Conservation (phyloP, 2,797 vertebrate genomes). For the Cyclopterus lumpus region DNA sequence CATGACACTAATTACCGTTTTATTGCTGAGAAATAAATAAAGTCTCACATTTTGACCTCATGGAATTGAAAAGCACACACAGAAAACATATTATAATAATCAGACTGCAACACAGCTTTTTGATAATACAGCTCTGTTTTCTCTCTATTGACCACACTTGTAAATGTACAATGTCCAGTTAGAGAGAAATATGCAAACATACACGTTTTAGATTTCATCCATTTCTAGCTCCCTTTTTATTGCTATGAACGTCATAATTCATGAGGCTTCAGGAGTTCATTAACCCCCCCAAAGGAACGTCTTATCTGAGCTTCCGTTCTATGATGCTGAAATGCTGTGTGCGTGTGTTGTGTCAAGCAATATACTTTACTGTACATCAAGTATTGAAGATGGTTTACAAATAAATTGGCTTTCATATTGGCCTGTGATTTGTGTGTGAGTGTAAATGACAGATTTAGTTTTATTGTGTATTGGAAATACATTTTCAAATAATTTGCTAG, state of each 20-base stretch:
- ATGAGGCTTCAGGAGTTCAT: not conserved
- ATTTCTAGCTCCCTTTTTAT: not conserved
- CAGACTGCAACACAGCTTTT: not conserved
- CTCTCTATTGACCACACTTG: not conserved
- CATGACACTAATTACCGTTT: not conserved
- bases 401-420: slow-evolving; percentile 49
- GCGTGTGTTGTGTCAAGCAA: too few species aligned
- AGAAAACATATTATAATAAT: not conserved
- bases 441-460: not conserved
- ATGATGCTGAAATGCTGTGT: too few species aligned
- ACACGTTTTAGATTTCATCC: not conserved
- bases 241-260: not conserved
- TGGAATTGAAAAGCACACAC: not conserved
- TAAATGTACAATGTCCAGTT: too few species aligned
- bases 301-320: too few species aligned
- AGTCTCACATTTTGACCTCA: not conserved
- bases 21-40: not conserved
- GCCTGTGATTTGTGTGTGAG: not conserved
- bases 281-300: too few species aligned
- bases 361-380: slow-evolving; percentile 23
- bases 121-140: too few species aligned
- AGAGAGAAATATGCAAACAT: not conserved
- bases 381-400: slow-evolving; percentile 47
- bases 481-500: not conserved
- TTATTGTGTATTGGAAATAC: not conserved